Conservation (phyloP, 1,140 invertebrate species). For the Pristionchus pacificus region DNA sequence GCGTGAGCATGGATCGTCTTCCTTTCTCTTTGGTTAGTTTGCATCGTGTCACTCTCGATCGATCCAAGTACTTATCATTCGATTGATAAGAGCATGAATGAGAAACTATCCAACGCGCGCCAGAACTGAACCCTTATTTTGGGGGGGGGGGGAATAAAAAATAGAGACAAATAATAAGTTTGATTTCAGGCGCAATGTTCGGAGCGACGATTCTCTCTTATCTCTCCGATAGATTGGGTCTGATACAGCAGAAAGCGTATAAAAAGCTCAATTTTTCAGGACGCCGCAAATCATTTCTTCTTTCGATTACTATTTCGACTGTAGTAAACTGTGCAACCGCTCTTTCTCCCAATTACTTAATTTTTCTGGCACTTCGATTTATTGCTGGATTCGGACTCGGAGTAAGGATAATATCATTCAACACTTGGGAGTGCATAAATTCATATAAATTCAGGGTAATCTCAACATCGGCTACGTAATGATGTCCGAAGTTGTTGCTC, state of each 20-base stretch:
- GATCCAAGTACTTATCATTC: no score
- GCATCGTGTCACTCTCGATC: not conserved
- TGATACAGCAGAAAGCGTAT: not conserved
- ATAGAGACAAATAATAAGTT: not conserved
- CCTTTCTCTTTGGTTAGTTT: not conserved
- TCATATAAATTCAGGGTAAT: not conserved
- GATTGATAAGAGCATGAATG: not conserved
- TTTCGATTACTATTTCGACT: not conserved
- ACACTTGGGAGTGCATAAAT: not conserved
- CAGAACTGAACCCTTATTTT: not conserved
- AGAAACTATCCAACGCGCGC: not conserved
- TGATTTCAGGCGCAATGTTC: not conserved
- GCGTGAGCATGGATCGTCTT: not conserved
- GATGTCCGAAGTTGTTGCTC: not conserved
- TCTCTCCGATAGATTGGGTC: not conserved
- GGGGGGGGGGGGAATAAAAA: not conserved
- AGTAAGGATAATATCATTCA: not conserved
- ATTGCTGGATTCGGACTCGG: not conserved
- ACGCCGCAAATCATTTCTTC: not conserved
- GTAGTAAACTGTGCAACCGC: not conserved
- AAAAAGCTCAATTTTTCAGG: not conserved
- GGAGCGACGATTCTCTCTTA: not conserved
- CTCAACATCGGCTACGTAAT: not conserved
- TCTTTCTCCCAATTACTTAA: not conserved
- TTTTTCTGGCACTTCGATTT: not conserved